Percentiles rank a stretch among this genome's conserved stretches.
Evolutionary conservation across 2,888 invertebrate species (phyloP).

Genomic region (Notodonta dromedarius): DNA sequence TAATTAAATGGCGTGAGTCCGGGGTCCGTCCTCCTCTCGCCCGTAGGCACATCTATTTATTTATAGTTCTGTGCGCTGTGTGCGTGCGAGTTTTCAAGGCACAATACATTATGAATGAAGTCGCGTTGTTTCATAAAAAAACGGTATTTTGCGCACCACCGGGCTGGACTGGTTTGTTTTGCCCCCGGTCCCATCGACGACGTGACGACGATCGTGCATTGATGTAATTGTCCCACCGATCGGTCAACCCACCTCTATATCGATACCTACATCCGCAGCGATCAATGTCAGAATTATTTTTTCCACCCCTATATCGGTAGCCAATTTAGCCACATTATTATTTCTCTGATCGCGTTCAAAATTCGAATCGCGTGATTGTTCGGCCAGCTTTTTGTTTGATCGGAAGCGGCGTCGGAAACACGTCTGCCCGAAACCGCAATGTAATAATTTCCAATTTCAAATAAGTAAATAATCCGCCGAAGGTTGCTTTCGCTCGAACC

Average conservation of each 20-base stretch:
- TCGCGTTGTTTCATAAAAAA: conserved; percentile 71
- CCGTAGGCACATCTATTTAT: conserved; percentile 55
- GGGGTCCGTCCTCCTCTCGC: conserved; percentile 39
- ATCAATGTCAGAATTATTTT: conserved; percentile 50
- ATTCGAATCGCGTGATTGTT: conserved; percentile 73
- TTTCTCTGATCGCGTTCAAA: conserved; percentile 47
- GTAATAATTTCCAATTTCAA: conserved; percentile 79
- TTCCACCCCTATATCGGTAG: conserved; percentile 44
- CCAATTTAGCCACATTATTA: conserved; percentile 44
- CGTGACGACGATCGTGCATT: conserved; percentile 68
- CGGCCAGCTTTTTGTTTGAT: conserved; percentile 56
- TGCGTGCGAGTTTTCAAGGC: conserved; percentile 65
- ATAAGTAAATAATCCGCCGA: conserved; percentile 71
- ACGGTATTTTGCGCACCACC: conserved; percentile 69
- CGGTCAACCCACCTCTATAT: conserved; percentile 58
- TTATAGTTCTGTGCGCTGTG: conserved; percentile 53
- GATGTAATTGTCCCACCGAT: conserved; percentile 72
- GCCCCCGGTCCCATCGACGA: conserved; percentile 64
- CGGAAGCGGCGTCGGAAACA: conserved; percentile 80
- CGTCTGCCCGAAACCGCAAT: conserved; percentile 80
- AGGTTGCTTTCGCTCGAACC: conserved; percentile 57
- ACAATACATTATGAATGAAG: conserved; percentile 83
- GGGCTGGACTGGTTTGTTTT: conserved; percentile 67
- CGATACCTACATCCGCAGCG: conserved; percentile 58
- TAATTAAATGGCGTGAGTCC: conserved; percentile 54